These are phyloP conservation scores for Bovichtus diacanthus DNA, from an alignment of 2,797 vertebrate species.

Conservation along the genomic window DNA sequence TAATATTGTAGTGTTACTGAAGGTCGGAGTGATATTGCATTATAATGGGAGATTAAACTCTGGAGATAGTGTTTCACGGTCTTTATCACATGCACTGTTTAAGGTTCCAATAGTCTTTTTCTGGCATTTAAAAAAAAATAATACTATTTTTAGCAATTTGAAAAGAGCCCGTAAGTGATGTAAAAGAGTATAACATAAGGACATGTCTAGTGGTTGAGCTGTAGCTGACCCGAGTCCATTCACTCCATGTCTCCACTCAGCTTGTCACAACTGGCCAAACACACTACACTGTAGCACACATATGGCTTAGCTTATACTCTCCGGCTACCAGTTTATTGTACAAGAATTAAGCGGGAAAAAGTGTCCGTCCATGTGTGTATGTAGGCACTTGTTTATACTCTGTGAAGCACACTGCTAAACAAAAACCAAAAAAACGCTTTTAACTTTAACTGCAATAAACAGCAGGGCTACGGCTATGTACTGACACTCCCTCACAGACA, in stretches of 20 bases:
- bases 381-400: neutral
- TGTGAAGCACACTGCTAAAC: neutral
- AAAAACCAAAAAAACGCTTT: neutral
- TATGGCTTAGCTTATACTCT: slow-evolving; percentile 24
- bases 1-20: slow-evolving; percentile 1
- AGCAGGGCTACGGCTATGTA: neutral
- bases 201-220: slow-evolving; percentile 15
- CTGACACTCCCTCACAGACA: no score
- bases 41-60: slow-evolving; percentile 11
- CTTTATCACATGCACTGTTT: neutral
- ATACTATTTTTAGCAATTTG: neutral
- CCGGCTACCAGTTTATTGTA: slow-evolving; percentile 1
- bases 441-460: neutral
- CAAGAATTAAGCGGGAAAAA: slow-evolving; percentile 6
- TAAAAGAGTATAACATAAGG: slow-evolving; percentile 9
- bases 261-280: slow-evolving; percentile 31
- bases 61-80: neutral
- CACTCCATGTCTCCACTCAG: slow-evolving; percentile 16
- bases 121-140: neutral
- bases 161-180: neutral
- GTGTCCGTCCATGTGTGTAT: neutral
- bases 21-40: slow-evolving; percentile 17
- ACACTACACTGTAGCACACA: slow-evolving; percentile 22
- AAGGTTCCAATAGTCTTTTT: neutral
- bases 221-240: slow-evolving; percentile 10